phyloP scores from a whole-genome alignment of 2,797 vertebrate genomes.

The Pantherophis vulpinus region DNA sequence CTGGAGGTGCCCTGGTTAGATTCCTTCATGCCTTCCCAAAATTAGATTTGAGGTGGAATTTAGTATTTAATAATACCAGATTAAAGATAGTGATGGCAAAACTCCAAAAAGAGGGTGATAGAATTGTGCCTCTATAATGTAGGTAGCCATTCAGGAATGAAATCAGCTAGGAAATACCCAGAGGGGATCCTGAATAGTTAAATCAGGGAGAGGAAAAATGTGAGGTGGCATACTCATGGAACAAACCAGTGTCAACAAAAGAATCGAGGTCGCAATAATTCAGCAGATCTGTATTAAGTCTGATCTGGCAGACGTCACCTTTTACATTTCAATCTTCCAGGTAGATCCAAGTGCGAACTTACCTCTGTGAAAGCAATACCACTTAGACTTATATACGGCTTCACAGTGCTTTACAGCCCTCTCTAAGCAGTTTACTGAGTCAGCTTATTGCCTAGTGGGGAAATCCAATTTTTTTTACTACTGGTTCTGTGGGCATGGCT shows the following conservation, averaged over 20 bases:
- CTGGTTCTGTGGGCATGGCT: too few species aligned
- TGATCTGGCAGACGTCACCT: not conserved
- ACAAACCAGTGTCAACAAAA: too few species aligned
- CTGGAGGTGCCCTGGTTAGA: not conserved
- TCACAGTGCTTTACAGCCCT: too few species aligned
- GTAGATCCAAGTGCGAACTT: not conserved
- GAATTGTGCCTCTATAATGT: not conserved
- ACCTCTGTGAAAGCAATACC: not conserved
- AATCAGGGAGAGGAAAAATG: not conserved
- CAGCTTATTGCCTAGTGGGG: too few species aligned
- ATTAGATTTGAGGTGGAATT: too few species aligned
- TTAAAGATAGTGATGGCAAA: not conserved
- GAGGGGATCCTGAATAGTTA: not conserved
- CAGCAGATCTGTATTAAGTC: not conserved
- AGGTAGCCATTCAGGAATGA: not conserved
- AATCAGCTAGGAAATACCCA: not conserved
- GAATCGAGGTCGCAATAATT: not conserved
- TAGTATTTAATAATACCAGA: not conserved
- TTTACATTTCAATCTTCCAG: not conserved
- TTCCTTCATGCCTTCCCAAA: not conserved
- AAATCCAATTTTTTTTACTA: too few species aligned
- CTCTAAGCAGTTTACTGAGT: too few species aligned
- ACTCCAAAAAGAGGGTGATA: not conserved
- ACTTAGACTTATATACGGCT: too few species aligned
- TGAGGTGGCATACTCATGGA: not conserved